Base-by-base conservation (phyloP, 2,113 vertebrate species). In the Lycaon pictus region DNA sequence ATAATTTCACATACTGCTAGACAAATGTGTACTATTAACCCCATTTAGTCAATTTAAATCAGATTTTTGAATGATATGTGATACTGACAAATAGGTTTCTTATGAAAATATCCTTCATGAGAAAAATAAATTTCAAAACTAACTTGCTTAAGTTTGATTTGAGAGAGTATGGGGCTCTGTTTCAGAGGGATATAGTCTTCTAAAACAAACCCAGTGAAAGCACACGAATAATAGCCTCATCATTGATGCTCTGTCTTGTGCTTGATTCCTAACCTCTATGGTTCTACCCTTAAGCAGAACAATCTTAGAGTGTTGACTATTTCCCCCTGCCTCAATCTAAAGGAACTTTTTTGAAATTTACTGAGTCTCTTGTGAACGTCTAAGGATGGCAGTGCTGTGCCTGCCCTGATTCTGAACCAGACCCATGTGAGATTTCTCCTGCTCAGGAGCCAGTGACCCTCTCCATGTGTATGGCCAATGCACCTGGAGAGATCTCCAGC, bases 321-420 rank as follows among this genome's bases (percentile, higher is more conserved):
- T 7, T 5, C 4, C 11, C 11, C 22, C 1, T 1, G 4, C 12
- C 5, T 17, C 22, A 27, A 0, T 29, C 2, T 43, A 25, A n/a
- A 65, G 10, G 63, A 23, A 0, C 10, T 55, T 67, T 2, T 63
- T 56, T 74, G 3, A 67, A 81, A 48, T 32, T 63, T 32, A 60
- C 3, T 35, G 7, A 27, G 35, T 37, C 11, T 10, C 7, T 35
- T 55, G 4, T 17, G 3, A 72, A 29, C 23, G 55, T 92, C 29
- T 56, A 32, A 2, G n/a, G 17, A n/a, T 48, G 37, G 12, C 3
- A 80, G 72, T 35, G 23, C 4, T 17, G 9, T 29, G 15, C 13
- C 29, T 27, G 4, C 8, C 51, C 23, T 35, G 32, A 56, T 7
- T 8, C 16, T 13, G 11, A 1, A 77, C 17, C 3, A 67, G 19